phyloP scores from a whole-genome alignment of 2,888 invertebrate species.

The Drosophila melanocephala region DNA sequence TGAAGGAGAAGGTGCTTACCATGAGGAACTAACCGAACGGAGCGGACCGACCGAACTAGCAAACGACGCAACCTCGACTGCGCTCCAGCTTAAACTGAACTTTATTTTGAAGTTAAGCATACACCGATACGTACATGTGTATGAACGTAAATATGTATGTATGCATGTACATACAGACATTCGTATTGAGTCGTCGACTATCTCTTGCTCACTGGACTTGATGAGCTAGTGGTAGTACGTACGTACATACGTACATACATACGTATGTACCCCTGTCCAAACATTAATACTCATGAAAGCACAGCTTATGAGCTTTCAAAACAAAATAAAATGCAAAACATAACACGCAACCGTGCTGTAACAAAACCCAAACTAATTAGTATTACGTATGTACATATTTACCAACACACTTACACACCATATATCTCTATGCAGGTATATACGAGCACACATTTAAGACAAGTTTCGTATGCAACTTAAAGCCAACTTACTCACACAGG shows the following conservation, averaged over 20 bases:
- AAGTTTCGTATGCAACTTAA: slow-evolving; percentile 60
- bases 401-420: slow-evolving; percentile 16
- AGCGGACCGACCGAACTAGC: slow-evolving; percentile 71
- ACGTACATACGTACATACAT: slow-evolving; percentile 11
- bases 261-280: slow-evolving; percentile 27
- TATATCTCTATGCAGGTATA: slow-evolving; percentile 24
- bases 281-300: slow-evolving; percentile 66
- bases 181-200: slow-evolving; percentile 23
- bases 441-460: slow-evolving; percentile 44
- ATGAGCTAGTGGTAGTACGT: slow-evolving; percentile 34
- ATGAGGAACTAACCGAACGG: slow-evolving; percentile 71
- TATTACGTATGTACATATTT: slow-evolving; percentile 70
- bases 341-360: slow-evolving; percentile 78
- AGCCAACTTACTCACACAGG: slow-evolving; percentile 44
- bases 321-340: slow-evolving; percentile 78
- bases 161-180: slow-evolving; percentile 37
- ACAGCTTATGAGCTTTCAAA: slow-evolving; percentile 77
- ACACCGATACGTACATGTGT: slow-evolving; percentile 36
- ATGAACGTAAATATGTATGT: slow-evolving; percentile 16
- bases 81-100: slow-evolving; percentile 80
- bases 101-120: slow-evolving; percentile 77
- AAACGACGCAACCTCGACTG: slow-evolving; percentile 78
- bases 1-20: slow-evolving; percentile 77
- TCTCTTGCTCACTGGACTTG: slow-evolving; percentile 45
- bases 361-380: slow-evolving; percentile 74